Conservation (phyloP, 2,888 invertebrate species). For the Pterobdella sp. region DNA sequence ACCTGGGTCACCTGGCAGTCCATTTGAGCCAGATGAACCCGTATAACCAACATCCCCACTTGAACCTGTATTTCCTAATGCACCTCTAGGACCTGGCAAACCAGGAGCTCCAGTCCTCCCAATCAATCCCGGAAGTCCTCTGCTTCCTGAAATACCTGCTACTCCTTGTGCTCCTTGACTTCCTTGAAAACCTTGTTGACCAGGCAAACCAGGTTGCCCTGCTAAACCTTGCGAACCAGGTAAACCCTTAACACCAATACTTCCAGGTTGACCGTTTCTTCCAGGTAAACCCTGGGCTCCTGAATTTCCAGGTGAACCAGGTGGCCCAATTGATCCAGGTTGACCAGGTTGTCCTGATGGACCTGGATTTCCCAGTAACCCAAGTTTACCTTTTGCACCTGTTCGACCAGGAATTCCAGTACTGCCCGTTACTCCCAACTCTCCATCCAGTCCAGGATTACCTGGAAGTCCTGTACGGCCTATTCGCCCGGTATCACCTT, state of each 20-base stretch:
- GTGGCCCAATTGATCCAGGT: slow-evolving; percentile 17
- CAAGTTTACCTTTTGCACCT: slow-evolving; percentile 7
- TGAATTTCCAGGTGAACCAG: slow-evolving; percentile 6
- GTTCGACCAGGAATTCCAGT: slow-evolving; percentile 24
- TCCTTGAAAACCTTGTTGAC: slow-evolving; percentile 28
- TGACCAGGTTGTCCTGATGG: slow-evolving; percentile 7
- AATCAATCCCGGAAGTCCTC: slow-evolving; percentile 19
- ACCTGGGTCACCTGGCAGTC: slow-evolving; percentile 46
- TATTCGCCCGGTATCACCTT: slow-evolving; percentile 8
- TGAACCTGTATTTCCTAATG: slow-evolving; percentile 30
- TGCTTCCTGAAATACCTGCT: slow-evolving; percentile 18
- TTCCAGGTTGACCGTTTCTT: slow-evolving; percentile 5
- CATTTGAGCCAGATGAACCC: slow-evolving; percentile 35
- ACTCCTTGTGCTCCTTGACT: slow-evolving; percentile 29
- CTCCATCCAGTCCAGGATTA: slow-evolving; percentile 5
- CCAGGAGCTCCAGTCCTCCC: slow-evolving; percentile 30
- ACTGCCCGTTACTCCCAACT: slow-evolving; percentile 29
- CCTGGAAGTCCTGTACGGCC: slow-evolving; percentile 12
- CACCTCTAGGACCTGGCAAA: slow-evolving; percentile 22
- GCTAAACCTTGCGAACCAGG: slow-evolving; percentile 17
- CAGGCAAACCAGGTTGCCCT: slow-evolving; percentile 28
- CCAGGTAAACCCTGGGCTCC: slow-evolving; percentile 13
- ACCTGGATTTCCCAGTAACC: slow-evolving; percentile 13
- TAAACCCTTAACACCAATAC: slow-evolving; percentile 18
- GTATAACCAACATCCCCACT: slow-evolving; percentile 34